Evolutionary conservation across 2,888 invertebrate species (phyloP), one percentile per base, ranked within the genome.

Genomic region (Scaptomyza flava): DNA sequence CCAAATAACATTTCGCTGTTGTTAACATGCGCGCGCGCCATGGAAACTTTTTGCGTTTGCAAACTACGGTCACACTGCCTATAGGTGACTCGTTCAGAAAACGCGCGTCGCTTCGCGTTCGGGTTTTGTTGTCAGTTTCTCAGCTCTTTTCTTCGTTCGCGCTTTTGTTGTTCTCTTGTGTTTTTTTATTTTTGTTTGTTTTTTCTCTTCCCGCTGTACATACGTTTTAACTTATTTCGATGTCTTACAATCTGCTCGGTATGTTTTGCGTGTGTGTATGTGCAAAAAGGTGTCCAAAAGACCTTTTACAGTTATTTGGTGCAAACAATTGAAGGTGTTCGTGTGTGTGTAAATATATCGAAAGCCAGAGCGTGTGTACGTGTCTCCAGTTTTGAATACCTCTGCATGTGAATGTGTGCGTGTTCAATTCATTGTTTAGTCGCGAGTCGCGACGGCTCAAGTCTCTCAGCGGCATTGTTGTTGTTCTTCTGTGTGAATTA

Each of bases 91-190:
- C 53, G 74, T 72, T 74, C 56, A 57, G 69, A 73, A 86, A 80
- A 83, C 86, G 87, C 87, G 87, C 86, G 85, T 87, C 87, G 81
- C 80, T 57, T 76, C 78, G 78, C 78, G 74, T 67, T 61, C 61
- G 72, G 61, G 77, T 73, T 77, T 80, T 80, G 78, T 87, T 85
- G 67, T 81, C 63, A 74, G 65, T 78, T 87, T 72, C 52, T 64
- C 17, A 41, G 50, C 20, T 50, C 34, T 33, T 31, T 48, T 58
- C 33, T 58, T 57, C 58, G 60, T 75, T 42, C 51, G 71, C 63
- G 58, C 66, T 68, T 62, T 64, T 68, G 52, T 69, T 57, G 50
- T 74, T 62, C 33, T 77, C 52, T 56, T 34, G 31, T 27, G 8
- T 42, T 48, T 56, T 56, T 42, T 50, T 70, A 27, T 34, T 58